Conservation (phyloP, 2,888 invertebrate genomes). For the Parasteatoda lunata region DNA sequence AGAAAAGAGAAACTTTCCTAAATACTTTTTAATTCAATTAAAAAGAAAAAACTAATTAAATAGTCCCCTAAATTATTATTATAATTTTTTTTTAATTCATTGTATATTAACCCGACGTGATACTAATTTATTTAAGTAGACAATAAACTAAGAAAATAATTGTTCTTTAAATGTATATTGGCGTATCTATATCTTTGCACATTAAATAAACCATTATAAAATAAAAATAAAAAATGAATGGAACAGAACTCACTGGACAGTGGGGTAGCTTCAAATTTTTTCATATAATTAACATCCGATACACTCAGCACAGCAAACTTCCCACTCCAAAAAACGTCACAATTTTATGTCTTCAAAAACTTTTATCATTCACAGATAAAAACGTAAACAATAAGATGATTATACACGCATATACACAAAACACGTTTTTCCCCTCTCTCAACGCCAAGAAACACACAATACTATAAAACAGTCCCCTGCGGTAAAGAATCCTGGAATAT, state of each 20-base stretch:
- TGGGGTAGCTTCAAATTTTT: slow-evolving; percentile 62
- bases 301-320: neutral
- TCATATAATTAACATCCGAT: slow-evolving; percentile 42
- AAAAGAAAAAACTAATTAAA: too few relatives aligned
- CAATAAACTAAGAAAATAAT: too few relatives aligned
- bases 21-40: too few relatives aligned
- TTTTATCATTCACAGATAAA: neutral
- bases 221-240: neutral
- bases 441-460: slow-evolving; percentile 1
- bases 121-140: too few relatives aligned
- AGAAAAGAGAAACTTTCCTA: too few relatives aligned
- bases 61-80: too few relatives aligned
- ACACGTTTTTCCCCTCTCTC: neutral
- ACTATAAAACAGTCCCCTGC: slow-evolving; percentile 32
- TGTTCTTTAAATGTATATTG: too few relatives aligned
- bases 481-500: slow-evolving; percentile 24
- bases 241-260: slow-evolving; percentile 51
- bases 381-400: neutral
- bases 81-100: too few relatives aligned
- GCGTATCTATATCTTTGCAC: too few relatives aligned
- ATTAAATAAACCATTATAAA: neutral
- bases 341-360: slow-evolving; percentile 5
- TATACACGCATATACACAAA: neutral
- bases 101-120: too few relatives aligned
- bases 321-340: slow-evolving; percentile 5